These are phyloP conservation scores for Argopecten irradians DNA, from an alignment of 1,140 invertebrate species.

Conservation along the genomic window DNA sequence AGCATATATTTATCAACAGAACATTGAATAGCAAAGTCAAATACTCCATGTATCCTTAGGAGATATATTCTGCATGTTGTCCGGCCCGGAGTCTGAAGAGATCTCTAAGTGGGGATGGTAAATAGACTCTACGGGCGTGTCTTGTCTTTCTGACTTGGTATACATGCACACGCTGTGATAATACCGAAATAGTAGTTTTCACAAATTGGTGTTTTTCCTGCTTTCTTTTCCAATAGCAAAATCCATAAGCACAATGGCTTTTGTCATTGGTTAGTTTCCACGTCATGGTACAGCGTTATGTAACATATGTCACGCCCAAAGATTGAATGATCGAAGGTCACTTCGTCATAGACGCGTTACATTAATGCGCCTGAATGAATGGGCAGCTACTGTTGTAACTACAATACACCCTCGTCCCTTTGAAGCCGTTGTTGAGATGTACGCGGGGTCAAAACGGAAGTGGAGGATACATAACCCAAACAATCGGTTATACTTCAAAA, in stretches of 20 bases:
- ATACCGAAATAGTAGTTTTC: not conserved
- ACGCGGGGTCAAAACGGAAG: not conserved
- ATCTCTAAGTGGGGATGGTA: not conserved
- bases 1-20: not conserved
- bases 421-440: not conserved
- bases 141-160: not conserved
- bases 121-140: not conserved
- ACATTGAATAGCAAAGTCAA: not conserved
- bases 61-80: not conserved
- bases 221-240: not conserved
- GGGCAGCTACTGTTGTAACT: not conserved
- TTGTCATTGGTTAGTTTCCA: not conserved
- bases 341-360: not conserved
- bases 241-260: no score
- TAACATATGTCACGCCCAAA: not conserved
- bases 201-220: not conserved
- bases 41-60: not conserved
- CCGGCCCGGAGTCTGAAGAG: not conserved
- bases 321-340: not conserved
- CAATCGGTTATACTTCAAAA: not conserved
- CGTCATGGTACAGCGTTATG: not conserved
- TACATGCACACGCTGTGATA: not conserved
- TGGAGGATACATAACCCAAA: not conserved
- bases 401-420: not conserved
- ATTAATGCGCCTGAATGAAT: not conserved